Base-by-base conservation (phyloP, 2,888 invertebrate species). In the Leptura quadrifasciata region DNA sequence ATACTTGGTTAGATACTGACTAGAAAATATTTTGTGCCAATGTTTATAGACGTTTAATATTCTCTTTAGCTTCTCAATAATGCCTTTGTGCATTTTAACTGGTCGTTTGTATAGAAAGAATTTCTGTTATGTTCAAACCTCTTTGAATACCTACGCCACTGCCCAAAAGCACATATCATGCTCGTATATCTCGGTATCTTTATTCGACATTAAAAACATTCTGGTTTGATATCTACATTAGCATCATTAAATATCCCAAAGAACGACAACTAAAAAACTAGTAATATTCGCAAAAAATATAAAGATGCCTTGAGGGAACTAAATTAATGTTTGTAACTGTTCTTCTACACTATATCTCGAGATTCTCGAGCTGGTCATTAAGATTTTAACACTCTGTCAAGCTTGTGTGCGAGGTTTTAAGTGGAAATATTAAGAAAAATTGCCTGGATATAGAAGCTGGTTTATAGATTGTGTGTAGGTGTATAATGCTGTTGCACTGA, bases 321-420 rank as follows among this genome's bases (percentile, higher is more conserved):
- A 17, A 39, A 35, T 58, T 74, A 63, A 70, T 35, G 69, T 72
- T 54, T 76, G 52, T 79, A 79, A 79, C 79, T 79, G 79, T 79
- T 76, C 75, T 77, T 70, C 72, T 27, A 60, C 64, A 72, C 71
- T 52, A 70, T 63, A 73, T 74, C 57, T 73, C 64, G 71, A 76
- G 67, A 75, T 63, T 39, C 64, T 68, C 70, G 39, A 24, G 68
- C 10, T 61, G 71, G 27, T 71, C 71, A 61, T 61, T 71, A 61
- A 71, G 60, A 69, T 60, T 71, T 71, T 71, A 71, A n/a, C 61
- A 21, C 27, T 71, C 61, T 31, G 61, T 12, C 71, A 71, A 57
- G 60, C 47, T 60, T 52, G 71, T 52, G 31, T 35, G 60, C 61
- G 61, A 69, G 17, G 24, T 21, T 21, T 21, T 20, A 27, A 55